These are phyloP conservation scores for Ischnura elegans DNA, from an alignment of 2,888 invertebrate species.

Conservation along the genomic window DNA sequence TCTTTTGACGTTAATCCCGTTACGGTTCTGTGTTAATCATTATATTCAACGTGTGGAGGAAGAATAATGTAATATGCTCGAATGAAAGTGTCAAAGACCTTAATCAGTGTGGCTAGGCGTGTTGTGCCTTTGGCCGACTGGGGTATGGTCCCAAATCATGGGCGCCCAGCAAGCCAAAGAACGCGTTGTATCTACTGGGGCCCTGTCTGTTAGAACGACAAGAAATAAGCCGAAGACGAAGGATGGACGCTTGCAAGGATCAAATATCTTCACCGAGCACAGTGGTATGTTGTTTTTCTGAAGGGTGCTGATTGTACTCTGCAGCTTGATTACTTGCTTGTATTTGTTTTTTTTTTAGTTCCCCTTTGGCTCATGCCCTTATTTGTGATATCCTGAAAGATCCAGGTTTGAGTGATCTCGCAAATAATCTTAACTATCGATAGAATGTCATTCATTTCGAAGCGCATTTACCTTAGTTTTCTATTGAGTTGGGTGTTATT, in stretches of 20 bases:
- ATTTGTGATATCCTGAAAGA: background rate
- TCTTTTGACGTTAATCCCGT: constrained; percentile 60
- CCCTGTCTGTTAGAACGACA: constrained; percentile 80
- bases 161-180: constrained; percentile 97
- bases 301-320: constrained; percentile 15
- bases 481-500: background rate
- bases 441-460: background rate
- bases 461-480: background rate
- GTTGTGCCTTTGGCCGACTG: constrained; percentile 73
- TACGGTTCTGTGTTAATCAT: constrained; percentile 55
- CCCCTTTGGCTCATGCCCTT: background rate
- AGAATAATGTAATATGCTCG: constrained; percentile 69
- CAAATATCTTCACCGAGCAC: constrained; percentile 96
- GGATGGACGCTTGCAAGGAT: constrained; percentile 91
- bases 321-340: background rate
- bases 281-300: constrained; percentile 86
- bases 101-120: constrained; percentile 75
- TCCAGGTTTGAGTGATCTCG: background rate
- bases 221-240: constrained; percentile 88
- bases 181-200: constrained; percentile 87
- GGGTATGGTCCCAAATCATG: constrained; percentile 82
- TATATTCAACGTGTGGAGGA: constrained; percentile 61
- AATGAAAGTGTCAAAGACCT: constrained; percentile 72
- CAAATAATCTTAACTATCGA: background rate
- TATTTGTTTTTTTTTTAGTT: background rate